Base-by-base conservation (phyloP, 2,113 vertebrate genomes). In the Lanius collurio region DNA sequence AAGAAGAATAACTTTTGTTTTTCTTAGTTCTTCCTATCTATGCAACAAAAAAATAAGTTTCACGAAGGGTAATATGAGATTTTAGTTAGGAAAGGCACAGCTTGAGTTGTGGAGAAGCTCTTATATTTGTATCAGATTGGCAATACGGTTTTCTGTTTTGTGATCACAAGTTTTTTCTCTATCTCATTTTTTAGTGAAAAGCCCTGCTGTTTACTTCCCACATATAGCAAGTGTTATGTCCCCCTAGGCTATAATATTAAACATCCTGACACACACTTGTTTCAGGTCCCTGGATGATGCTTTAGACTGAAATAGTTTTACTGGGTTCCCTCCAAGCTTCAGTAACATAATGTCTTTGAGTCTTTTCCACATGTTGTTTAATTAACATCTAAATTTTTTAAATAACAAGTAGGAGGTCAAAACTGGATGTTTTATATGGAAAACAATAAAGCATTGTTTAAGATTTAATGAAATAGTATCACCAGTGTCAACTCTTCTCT, bases 101-200 rank as follows among this genome's bases (percentile, higher is more conserved):
- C 93, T 83, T 96, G 95, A 95, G 52, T 71, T 96, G 62, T 80
- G 68, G 85, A 93, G 91, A 95, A 84, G 16, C 84, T 96, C 75
- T 95, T 91, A 57, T 70, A 95, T 95, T 97, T 97, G 42, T 86
- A 67, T 95, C 13, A 19, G 91, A 95, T 93, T 95, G 87, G 74
- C 89, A 97, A 97, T 96, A 96, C 81, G 68, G 13, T 97, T 97
- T 97, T 95, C 83, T 95, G 68, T 93, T 97, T 97, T 97, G 93
- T 84, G 83, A 97, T 96, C 90, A 88, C 94, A 96, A 95, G 39
- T 87, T 97, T 96, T 96, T 83, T 81, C 59, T 95, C 50, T 65
- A 65, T 89, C 91, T 97, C 75, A 75, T 94, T 95, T 96, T 95
- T 93, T 81, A 96, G 84, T 93, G 87, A 93, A 95, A 97, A 94